Conservation (phyloP, 2,113 vertebrate genomes). For the Phrynocephalus versicolor region DNA sequence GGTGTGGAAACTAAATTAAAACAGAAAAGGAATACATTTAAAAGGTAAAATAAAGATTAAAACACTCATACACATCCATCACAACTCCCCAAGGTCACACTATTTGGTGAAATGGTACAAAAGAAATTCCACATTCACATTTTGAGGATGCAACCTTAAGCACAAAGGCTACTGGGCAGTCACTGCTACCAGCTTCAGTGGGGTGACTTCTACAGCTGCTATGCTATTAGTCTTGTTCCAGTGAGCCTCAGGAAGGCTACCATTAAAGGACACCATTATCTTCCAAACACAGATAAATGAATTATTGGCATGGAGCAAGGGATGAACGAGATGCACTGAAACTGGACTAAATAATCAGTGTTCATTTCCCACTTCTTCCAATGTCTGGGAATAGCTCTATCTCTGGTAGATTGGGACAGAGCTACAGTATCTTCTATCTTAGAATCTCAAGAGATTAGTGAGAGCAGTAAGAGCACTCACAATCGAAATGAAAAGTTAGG, state of each 20-base stretch:
- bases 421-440: not conserved
- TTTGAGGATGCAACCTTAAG: not conserved
- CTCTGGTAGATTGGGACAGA: not conserved
- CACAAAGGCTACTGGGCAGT: not conserved
- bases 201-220: not conserved
- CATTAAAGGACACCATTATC: not conserved
- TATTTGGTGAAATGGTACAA: not conserved
- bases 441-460: not conserved
- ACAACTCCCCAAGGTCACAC: no score
- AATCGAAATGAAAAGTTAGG: not conserved
- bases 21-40: no score
- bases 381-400: not conserved
- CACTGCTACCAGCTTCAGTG: not conserved
- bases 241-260: not conserved
- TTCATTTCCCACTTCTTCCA: not conserved
- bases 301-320: not conserved
- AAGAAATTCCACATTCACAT: not conserved
- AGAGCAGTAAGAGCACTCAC: not conserved
- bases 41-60: no score
- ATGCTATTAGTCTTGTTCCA: not conserved
- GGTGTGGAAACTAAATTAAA: no score
- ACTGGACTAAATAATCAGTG: not conserved
- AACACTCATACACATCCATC: no score
- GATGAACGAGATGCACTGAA: not conserved
- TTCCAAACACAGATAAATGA: not conserved